A percentile compares a stretch with the other conserved stretches of the same genome.
phyloP scores from a whole-genome alignment of 2,888 invertebrate genomes.

The Philhelius pedissequus region DNA sequence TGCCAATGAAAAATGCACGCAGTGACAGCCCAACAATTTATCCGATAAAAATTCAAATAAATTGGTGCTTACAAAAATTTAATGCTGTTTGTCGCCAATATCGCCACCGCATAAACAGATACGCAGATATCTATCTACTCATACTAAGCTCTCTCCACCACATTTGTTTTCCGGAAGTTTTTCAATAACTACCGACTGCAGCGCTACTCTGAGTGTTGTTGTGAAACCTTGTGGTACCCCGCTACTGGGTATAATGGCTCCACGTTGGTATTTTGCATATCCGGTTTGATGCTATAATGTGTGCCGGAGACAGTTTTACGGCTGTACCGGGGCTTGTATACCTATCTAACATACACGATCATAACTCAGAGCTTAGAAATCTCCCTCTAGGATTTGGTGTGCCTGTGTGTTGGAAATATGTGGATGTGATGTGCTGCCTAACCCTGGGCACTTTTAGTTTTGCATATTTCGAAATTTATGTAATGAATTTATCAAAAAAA shows the following conservation, averaged over 20 bases:
- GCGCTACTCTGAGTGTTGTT: background rate
- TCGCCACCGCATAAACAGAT: background rate
- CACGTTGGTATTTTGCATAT: conserved; percentile 1
- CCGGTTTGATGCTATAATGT: conserved; percentile 25
- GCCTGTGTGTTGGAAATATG: background rate
- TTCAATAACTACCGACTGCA: conserved; percentile 45
- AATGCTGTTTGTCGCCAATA: conserved; percentile 18
- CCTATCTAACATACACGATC: conserved; percentile 8
- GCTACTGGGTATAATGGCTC: conserved; percentile 13
- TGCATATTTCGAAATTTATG: conserved; percentile 62
- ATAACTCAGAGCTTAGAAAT: conserved; percentile 21
- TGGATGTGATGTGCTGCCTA: background rate
- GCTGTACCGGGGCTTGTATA: conserved; percentile 26
- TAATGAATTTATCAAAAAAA: conserved; percentile 64
- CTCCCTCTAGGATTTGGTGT: background rate
- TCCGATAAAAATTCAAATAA: conserved; percentile 52
- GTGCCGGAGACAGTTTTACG: conserved; percentile 57
- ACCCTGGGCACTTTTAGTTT: conserved; percentile 51
- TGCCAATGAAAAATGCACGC: conserved; percentile 52
- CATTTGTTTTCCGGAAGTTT: conserved; percentile 52
- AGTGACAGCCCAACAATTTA: conserved; percentile 54
- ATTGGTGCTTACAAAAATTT: conserved; percentile 43
- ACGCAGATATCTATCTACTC: background rate
- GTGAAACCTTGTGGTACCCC: background rate
- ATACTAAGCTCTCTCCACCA: background rate